Conservation (phyloP, 2,113 vertebrate species). For the Rhabdornis inornatus region DNA sequence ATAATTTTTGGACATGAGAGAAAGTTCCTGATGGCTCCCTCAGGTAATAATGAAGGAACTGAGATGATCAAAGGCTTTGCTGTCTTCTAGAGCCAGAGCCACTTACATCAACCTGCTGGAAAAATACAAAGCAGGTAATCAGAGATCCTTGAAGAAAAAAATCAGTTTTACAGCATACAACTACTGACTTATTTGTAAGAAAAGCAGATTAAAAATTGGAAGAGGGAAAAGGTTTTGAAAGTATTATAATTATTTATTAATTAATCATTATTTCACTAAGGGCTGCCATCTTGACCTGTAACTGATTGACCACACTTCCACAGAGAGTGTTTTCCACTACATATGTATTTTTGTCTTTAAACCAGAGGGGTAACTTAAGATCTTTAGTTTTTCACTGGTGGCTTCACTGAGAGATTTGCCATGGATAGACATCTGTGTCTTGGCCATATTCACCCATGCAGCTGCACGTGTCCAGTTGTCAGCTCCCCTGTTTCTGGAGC, state of each 20-base stretch:
- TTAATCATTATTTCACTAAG: background rate
- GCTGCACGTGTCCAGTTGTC: background rate
- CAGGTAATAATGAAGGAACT: conserved; percentile 35
- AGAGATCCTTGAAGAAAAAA: background rate
- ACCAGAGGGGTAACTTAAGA: background rate
- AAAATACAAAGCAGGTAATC: conserved; percentile 44
- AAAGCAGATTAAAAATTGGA: background rate
- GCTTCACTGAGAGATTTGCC: background rate
- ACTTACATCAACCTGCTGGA: conserved; percentile 17
- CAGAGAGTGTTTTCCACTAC: background rate
- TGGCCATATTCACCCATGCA: background rate
- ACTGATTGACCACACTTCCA: background rate
- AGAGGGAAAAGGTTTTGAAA: background rate
- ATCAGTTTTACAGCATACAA: background rate
- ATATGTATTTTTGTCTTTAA: background rate
- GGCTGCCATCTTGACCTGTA: background rate
- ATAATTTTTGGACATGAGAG: conserved; percentile 50
- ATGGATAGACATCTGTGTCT: background rate
- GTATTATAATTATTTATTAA: background rate
- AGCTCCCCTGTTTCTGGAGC: background rate
- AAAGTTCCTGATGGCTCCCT: conserved; percentile 51
- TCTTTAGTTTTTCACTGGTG: background rate
- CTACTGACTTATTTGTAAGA: background rate
- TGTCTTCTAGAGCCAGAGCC: conserved; percentile 52
- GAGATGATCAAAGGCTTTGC: conserved; percentile 55